These are phyloP conservation scores for Pseudomyrmex dendroicus DNA, from an alignment of 1,140 invertebrate species.

Conservation along the genomic window DNA sequence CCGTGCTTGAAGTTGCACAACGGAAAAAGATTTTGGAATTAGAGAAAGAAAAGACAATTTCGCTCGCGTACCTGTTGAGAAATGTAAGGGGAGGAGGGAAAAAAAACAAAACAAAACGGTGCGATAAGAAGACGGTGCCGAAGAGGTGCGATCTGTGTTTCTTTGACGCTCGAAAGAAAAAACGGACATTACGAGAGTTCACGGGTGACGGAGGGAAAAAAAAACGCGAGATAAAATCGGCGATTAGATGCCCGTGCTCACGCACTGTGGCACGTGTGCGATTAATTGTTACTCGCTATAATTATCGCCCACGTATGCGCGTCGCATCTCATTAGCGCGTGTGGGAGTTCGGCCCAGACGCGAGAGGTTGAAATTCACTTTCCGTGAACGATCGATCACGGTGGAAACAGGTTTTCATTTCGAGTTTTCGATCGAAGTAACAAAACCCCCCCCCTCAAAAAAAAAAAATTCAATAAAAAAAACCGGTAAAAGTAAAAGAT, in stretches of 20 bases:
- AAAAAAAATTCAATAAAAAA: neutral
- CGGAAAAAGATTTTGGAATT: neutral
- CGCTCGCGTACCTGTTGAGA: too few relatives aligned
- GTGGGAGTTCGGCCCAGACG: conserved; percentile 43
- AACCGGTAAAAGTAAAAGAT: conserved; percentile 43
- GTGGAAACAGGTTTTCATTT: conserved; percentile 41
- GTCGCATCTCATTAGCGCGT: neutral
- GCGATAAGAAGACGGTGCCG: neutral
- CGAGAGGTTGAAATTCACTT: conserved; percentile 49
- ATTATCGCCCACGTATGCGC: conserved; percentile 36
- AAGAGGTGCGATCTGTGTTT: too few relatives aligned
- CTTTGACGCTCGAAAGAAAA: conserved; percentile 47
- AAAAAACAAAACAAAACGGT: neutral
- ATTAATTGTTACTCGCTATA: conserved; percentile 49
- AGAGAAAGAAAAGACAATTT: conserved; percentile 28
- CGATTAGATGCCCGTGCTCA: conserved; percentile 9
- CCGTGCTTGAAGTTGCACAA: neutral
- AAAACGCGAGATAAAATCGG: conserved; percentile 16
- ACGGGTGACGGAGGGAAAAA: conserved; percentile 7
- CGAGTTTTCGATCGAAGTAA: conserved; percentile 7
- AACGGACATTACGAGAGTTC: conserved; percentile 44
- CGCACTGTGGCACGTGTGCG: conserved; percentile 23
- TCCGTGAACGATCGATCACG: conserved; percentile 53
- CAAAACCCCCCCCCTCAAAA: too few relatives aligned
- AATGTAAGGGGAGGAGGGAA: too few relatives aligned